A percentile compares a stretch with the other conserved stretches of the same genome.
Evolutionary conservation across 2,113 vertebrate species (phyloP).

Genomic region (Cranoglanis bouderius): DNA sequence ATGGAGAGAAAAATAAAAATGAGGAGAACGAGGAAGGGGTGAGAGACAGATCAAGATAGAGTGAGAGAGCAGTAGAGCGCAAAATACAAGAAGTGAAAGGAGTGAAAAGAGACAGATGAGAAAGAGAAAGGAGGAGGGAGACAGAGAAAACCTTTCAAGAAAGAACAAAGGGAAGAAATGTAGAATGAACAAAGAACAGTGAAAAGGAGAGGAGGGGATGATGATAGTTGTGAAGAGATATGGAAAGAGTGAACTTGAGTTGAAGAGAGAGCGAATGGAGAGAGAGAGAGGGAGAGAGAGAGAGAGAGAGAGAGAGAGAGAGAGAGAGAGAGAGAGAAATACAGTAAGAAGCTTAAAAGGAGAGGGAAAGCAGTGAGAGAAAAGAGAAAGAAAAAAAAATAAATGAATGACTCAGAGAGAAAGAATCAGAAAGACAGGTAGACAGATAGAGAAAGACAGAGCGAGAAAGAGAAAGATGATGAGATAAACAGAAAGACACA

Average conservation of each 20-base stretch:
- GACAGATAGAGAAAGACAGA: neutral
- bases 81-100: neutral
- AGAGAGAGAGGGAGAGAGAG: neutral
- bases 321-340: constrained; percentile 21
- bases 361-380: neutral
- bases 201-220: neutral
- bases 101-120: neutral
- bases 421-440: neutral
- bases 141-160: neutral
- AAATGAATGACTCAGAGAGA: too few relatives aligned
- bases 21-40: neutral
- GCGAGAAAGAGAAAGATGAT: constrained; percentile 9
- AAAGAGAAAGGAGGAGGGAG: neutral
- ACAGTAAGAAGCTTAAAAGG: too few relatives aligned
- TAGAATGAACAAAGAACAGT: neutral
- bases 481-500: neutral
- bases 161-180: neutral
- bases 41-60: neutral
- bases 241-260: neutral
- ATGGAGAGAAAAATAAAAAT: too few relatives aligned
- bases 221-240: neutral
- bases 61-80: neutral
- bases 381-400: neutral
- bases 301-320: neutral
- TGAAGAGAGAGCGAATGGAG: neutral